Base-by-base conservation (phyloP, 2,888 invertebrate genomes). In the Mythimna lalbum region DNA sequence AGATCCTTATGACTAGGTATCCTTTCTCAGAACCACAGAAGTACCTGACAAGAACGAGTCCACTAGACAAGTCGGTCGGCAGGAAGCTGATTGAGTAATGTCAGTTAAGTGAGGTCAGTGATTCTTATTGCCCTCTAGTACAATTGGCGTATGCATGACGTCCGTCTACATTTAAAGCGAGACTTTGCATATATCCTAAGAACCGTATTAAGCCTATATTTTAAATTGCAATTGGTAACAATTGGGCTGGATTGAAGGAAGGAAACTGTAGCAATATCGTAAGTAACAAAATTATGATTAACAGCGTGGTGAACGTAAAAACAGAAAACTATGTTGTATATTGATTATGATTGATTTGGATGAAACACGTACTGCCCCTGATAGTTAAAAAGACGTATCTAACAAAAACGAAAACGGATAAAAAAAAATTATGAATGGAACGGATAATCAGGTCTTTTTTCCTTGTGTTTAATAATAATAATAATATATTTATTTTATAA, bases 71-170 rank as follows among this genome's bases (percentile, higher is more conserved):
- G 23, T 66, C 59, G 68, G 73, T 78, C 69, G 79, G 77, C 80
- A 90, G 90, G 89, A 91, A 90, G 88, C 78, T 86, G 88, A 90
- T 92, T 92, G 90, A 89, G 90, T 89, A 90, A 91, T 86, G 84
- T 84, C 81, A 84, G 90, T 92, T 91, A 90, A 86, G 88, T 87
- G 93, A 92, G 94, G 93, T 93, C 93, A 93, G 92, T 92, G 90
- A 89, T 89, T 89, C 90, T 89, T 77, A 73, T 64, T 91, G 91
- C 88, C 90, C 91, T 85, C 89, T 83, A 85, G 81, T 86, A 85
- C 88, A 88, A 89, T 89, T 89, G 89, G 66, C 75, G 81, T 75
- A 76, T 82, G 80, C 83, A 86, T 81, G 77, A 86, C 71, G 73
- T 63, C 66, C 73, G 74, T 69, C 73, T 67, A 77, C 60, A 77